phyloP scores from a whole-genome alignment of 2,797 vertebrate species.

The Scolopax rusticola region DNA sequence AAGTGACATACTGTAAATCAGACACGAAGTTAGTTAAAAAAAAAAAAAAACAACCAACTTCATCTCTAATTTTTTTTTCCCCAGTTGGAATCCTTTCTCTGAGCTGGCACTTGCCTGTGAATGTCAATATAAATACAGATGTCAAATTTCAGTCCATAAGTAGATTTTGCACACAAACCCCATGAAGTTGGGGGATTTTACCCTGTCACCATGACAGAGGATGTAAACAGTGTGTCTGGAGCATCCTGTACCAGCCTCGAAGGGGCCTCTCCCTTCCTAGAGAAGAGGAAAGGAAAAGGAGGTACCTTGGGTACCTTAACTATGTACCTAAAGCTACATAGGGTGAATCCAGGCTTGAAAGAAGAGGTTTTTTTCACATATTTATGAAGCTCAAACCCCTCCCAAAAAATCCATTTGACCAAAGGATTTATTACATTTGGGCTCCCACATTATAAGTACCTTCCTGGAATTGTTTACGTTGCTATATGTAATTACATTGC shows the following conservation, averaged over 20 bases:
- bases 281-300: not conserved
- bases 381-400: not conserved
- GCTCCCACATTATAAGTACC: not conserved
- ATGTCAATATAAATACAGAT: not conserved
- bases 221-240: not conserved
- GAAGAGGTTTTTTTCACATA: not conserved
- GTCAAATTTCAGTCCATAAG: not conserved
- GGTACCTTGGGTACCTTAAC: not conserved
- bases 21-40: not conserved
- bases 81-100: not conserved
- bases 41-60: not conserved
- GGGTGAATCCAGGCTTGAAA: not conserved
- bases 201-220: not conserved
- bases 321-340: not conserved
- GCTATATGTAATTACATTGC: not conserved
- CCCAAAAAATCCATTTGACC: not conserved
- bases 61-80: not conserved
- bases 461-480: not conserved
- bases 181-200: not conserved
- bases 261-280: not conserved
- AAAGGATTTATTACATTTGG: not conserved
- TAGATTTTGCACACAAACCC: not conserved
- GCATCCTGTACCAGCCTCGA: not conserved
- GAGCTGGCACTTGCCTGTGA: not conserved
- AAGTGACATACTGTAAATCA: not conserved